Percentiles rank a stretch among this genome's conserved stretches.
Conservation (phyloP, 2,888 invertebrate genomes). For the Polyommatus iphigenia region DNA sequence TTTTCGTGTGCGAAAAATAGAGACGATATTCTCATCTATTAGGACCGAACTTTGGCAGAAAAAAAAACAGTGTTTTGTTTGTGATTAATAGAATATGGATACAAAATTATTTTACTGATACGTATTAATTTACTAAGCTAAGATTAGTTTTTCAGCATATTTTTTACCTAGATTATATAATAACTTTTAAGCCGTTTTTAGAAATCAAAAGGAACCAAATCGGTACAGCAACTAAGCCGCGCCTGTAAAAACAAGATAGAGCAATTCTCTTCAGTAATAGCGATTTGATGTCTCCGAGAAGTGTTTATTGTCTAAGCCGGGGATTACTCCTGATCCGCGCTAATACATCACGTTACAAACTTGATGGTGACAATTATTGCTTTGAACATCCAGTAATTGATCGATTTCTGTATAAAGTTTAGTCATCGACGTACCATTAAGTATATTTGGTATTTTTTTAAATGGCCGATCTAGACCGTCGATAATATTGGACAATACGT, state of each 20-base stretch:
- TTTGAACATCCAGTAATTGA: neutral
- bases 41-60: too few species aligned
- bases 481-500: too few species aligned
- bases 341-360: constrained; percentile 4
- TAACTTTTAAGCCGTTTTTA: neutral
- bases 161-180: neutral
- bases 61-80: too few species aligned
- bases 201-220: neutral
- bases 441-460: too few species aligned
- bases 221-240: neutral
- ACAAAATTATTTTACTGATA: too few species aligned
- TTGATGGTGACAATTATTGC: constrained; percentile 3
- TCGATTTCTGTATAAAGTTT: neutral
- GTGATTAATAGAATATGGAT: too few species aligned
- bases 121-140: too few species aligned
- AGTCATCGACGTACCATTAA: neutral
- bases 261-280: neutral
- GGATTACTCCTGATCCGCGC: neutral
- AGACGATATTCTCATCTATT: too few species aligned
- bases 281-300: constrained; percentile 17
- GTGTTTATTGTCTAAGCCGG: constrained; percentile 1
- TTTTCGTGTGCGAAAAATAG: too few species aligned
- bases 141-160: too few species aligned
- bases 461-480: too few species aligned
- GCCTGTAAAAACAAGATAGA: constrained; percentile 17